Percentiles rank a stretch among this genome's conserved stretches.
Evolutionary conservation across 2,113 vertebrate genomes (phyloP).

Genomic region (Menura novaehollandiae): DNA sequence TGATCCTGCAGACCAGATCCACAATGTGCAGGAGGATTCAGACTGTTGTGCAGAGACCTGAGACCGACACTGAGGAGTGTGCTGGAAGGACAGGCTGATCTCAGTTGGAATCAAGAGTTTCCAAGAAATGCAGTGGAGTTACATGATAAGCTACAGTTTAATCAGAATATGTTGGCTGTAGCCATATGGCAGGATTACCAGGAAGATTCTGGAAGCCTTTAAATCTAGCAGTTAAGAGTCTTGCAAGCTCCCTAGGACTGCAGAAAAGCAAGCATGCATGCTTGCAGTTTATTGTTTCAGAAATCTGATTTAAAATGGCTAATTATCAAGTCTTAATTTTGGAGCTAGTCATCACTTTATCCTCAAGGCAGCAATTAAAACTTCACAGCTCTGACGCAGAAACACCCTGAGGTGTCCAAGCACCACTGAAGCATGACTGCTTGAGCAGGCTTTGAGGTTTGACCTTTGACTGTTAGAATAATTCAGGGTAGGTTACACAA

Average conservation of each 20-base stretch:
- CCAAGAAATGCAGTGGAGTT: background rate
- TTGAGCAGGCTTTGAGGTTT: background rate
- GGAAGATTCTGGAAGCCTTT: background rate
- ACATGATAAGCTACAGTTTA: background rate
- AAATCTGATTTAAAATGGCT: background rate
- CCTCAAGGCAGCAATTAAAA: background rate
- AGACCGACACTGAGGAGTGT: background rate
- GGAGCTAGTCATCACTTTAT: background rate
- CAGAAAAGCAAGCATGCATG: background rate
- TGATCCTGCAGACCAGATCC: background rate
- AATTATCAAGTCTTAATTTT: background rate
- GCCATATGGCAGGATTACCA: background rate
- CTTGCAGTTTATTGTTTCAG: background rate
- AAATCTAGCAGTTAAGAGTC: background rate
- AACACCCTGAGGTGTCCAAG: background rate
- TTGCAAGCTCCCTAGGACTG: background rate
- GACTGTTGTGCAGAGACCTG: fast-evolving
- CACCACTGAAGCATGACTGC: background rate
- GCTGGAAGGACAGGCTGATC: background rate
- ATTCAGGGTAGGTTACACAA: background rate
- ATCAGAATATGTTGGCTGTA: background rate
- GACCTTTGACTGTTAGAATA: background rate
- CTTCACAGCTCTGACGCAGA: background rate
- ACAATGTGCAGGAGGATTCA: background rate
- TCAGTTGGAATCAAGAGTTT: background rate